A percentile compares a stretch with the other conserved stretches of the same genome.
phyloP scores from a whole-genome alignment of 1,140 invertebrate species.

The Colletes latitarsis region DNA sequence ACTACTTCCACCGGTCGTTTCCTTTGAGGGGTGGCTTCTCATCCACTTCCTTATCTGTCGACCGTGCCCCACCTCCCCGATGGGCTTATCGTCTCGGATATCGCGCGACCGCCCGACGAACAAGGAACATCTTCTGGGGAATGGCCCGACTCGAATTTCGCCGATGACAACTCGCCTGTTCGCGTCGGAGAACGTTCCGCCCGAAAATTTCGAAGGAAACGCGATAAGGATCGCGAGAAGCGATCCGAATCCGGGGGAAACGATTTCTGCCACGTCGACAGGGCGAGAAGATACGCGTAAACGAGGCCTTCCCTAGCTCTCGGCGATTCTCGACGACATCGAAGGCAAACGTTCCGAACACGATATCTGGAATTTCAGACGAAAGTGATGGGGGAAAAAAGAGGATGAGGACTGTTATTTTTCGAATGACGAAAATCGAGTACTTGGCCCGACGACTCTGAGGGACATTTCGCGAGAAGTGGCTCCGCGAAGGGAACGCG shows the following conservation, averaged over 20 bases:
- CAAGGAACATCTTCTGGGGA: slow-evolving; percentile 38
- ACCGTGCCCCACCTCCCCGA: background rate
- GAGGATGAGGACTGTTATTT: background rate
- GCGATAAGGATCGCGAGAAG: slow-evolving; percentile 52
- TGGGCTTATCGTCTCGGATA: slow-evolving; percentile 57
- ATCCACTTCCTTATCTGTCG: background rate
- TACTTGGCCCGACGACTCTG: background rate
- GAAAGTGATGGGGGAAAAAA: background rate
- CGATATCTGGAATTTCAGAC: background rate
- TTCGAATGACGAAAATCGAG: background rate
- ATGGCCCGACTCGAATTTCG: slow-evolving; percentile 44
- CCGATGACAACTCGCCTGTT: slow-evolving; percentile 46
- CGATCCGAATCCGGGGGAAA: slow-evolving; percentile 25
- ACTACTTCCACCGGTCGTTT: background rate
- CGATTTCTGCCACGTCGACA: slow-evolving; percentile 23
- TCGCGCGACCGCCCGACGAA: slow-evolving; percentile 47
- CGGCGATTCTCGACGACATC: slow-evolving; percentile 1
- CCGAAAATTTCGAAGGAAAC: slow-evolving; percentile 49
- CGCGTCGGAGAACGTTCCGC: slow-evolving; percentile 11
- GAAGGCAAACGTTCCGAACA: slow-evolving; percentile 7
- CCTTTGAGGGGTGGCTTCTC: slow-evolving; percentile 4
- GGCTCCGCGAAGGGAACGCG: background rate
- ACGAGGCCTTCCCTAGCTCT: background rate
- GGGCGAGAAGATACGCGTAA: background rate
- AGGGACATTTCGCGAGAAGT: background rate